Conservation (phyloP, 2,888 invertebrate genomes). For the Perdita meconis region DNA sequence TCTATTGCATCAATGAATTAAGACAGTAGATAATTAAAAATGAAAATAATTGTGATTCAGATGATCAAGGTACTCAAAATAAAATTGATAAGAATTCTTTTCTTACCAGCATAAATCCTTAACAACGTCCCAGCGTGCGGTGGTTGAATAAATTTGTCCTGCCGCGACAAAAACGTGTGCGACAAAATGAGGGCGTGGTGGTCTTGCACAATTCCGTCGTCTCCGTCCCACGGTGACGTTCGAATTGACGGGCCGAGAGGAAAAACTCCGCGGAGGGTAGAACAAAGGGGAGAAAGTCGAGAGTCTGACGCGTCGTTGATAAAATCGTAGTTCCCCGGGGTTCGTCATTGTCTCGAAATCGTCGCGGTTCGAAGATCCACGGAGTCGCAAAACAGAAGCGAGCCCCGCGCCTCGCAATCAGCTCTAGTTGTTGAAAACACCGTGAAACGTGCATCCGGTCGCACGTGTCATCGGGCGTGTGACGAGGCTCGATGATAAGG, state of each 20-base stretch:
- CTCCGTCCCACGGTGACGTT: constrained; percentile 12
- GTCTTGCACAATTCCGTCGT: constrained; percentile 24
- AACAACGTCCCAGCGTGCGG: constrained; percentile 24
- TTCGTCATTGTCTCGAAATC: neutral
- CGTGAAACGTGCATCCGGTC: constrained; percentile 25
- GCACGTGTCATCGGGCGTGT: neutral
- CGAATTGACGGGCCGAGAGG: constrained; percentile 19
- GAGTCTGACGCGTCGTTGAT: constrained; percentile 20
- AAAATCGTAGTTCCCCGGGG: constrained; percentile 24
- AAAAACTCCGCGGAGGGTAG: constrained; percentile 22
- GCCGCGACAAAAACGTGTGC: constrained; percentile 30
- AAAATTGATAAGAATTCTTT: too few species aligned
- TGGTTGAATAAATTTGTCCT: constrained; percentile 34
- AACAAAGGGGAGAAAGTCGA: constrained; percentile 52
- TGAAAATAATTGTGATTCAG: too few species aligned
- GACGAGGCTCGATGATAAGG: constrained; percentile 22
- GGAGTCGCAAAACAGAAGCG: neutral
- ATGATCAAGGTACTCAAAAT: too few species aligned
- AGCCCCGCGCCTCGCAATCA: too few species aligned
- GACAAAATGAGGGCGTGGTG: constrained; percentile 33
- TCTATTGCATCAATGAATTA: too few species aligned
- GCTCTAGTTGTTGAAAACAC: constrained; percentile 37
- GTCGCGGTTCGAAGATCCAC: too few species aligned
- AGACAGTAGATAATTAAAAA: too few species aligned
- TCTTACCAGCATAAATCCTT: too few species aligned